Percentiles rank a stretch among this genome's conserved stretches.
Conservation (phyloP, 2,797 vertebrate species). For the Cyprinodon diabolis region DNA sequence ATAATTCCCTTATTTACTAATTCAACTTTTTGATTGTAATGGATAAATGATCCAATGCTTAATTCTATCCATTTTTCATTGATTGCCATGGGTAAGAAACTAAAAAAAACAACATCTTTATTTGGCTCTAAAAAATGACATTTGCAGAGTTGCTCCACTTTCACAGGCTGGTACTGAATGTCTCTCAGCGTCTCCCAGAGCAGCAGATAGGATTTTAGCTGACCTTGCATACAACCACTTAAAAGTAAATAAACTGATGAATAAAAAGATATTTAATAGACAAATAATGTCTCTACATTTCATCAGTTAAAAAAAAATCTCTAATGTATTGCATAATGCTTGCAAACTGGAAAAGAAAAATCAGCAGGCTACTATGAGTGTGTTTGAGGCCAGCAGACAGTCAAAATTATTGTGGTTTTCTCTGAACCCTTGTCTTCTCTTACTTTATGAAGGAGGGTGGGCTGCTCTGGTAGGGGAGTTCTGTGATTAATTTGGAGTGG, state of each 20-base stretch:
- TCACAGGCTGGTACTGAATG: no score
- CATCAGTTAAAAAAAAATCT: background rate
- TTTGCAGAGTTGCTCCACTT: no score
- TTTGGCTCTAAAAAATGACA: no score
- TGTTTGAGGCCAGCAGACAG: background rate
- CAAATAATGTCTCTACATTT: background rate
- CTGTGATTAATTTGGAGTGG: background rate
- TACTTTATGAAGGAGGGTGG: background rate
- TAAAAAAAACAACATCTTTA: no score
- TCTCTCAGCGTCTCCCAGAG: background rate
- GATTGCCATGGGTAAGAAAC: background rate
- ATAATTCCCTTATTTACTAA: no score
- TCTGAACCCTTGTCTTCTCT: background rate
- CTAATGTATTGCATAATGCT: background rate
- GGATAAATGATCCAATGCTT: background rate
- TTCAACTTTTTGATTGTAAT: background rate
- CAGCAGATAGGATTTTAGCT: background rate
- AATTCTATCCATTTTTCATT: background rate
- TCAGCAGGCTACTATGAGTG: background rate
- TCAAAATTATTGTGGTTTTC: background rate
- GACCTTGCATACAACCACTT: background rate
- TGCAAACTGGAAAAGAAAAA: background rate
- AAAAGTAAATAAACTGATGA: constrained; percentile 2
- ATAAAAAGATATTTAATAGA: background rate
- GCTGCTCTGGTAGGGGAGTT: background rate